Percentiles rank a stretch among this genome's conserved stretches.
These are phyloP conservation scores for Trichechus manatus DNA, from an alignment of 2,113 vertebrate species.

Conservation along the genomic window DNA sequence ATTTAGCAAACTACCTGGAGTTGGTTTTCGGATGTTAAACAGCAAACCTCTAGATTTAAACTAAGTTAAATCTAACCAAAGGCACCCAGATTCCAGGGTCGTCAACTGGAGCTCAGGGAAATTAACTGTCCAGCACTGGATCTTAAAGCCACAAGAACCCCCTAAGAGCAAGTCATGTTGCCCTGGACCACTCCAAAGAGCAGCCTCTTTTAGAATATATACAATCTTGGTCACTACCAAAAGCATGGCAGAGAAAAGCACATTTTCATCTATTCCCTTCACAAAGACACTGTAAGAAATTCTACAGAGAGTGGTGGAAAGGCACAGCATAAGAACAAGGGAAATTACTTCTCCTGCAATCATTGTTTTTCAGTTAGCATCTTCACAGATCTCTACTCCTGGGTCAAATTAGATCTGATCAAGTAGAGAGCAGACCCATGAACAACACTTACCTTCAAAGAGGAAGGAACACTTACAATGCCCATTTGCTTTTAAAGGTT, in stretches of 20 bases:
- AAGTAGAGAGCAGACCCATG: constrained; percentile 69
- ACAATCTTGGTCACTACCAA: constrained; percentile 39
- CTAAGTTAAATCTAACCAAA: constrained; percentile 39
- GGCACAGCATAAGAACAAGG: constrained; percentile 20
- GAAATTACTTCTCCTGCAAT: constrained; percentile 61
- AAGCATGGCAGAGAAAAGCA: not conserved
- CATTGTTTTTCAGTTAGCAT: constrained; percentile 78
- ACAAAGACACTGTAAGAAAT: constrained; percentile 3
- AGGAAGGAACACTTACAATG: constrained; percentile 78
- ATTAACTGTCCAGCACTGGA: not conserved
- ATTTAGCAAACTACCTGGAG: constrained; percentile 58
- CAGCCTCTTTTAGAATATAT: not conserved
- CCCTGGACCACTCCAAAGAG: not conserved
- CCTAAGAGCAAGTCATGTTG: not conserved
- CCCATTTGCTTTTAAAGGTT: constrained; percentile 82
- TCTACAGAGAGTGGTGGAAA: constrained; percentile 18
- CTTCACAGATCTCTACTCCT: constrained; percentile 72
- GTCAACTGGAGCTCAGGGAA: not conserved
- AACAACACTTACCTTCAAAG: constrained; percentile 82
- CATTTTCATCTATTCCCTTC: constrained; percentile 15
- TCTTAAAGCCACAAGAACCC: not conserved
- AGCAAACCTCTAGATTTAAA: constrained; percentile 39
- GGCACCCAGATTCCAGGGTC: not conserved
- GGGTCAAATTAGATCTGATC: constrained; percentile 84
- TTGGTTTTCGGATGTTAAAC: constrained; percentile 34